phyloP scores from a whole-genome alignment of 2,113 vertebrate species.

The Vicugna pacos region DNA sequence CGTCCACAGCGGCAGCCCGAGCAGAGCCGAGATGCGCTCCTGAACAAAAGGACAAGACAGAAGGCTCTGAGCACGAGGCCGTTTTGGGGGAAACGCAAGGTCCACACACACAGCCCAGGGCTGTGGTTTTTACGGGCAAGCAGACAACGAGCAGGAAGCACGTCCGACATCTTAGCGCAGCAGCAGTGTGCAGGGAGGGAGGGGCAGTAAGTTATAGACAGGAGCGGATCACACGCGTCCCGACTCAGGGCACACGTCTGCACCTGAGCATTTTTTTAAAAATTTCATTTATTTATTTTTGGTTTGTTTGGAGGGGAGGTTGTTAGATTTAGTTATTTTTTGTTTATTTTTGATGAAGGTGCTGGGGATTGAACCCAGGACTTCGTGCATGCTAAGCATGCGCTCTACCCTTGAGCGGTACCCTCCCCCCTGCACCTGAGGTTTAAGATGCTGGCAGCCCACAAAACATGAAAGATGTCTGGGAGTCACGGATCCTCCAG shows the following conservation, averaged over 20 bases:
- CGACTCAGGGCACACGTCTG: not conserved
- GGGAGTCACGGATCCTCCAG: accelerated
- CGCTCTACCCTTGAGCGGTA: too few relatives aligned
- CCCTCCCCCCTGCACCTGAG: not conserved
- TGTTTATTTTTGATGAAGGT: too few relatives aligned
- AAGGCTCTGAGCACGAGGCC: not conserved
- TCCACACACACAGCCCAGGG: accelerated
- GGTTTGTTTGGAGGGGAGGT: too few relatives aligned
- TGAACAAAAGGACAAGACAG: not conserved
- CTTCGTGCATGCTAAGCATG: too few relatives aligned
- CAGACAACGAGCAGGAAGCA: not conserved
- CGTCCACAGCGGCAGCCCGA: not conserved
- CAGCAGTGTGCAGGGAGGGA: too few relatives aligned
- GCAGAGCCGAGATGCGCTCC: not conserved
- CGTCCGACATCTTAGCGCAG: not conserved
- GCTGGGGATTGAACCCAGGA: too few relatives aligned
- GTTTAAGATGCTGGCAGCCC: not conserved
- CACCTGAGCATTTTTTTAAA: not conserved
- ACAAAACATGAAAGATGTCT: not conserved
- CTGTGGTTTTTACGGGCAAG: not conserved
- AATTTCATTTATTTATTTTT: too few relatives aligned
- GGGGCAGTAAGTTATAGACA: not conserved
- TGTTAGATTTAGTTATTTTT: too few relatives aligned
- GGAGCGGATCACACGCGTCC: not conserved
- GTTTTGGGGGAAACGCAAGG: not conserved